These are phyloP conservation scores for Gymnocypris eckloni DNA, from an alignment of 2,797 vertebrate genomes.

Conservation along the genomic window DNA sequence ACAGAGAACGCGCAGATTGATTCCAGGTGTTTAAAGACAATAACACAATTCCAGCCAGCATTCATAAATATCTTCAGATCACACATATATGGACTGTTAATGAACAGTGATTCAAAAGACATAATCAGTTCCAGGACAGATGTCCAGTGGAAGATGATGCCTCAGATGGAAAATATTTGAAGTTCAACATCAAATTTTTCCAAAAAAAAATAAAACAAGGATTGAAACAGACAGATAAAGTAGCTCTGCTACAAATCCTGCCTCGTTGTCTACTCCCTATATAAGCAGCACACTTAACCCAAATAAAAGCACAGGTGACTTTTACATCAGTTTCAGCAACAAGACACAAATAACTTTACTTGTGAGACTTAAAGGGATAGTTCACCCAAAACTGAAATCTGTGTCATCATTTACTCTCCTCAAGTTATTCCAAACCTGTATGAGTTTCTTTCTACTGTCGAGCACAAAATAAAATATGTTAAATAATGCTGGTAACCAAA, in stretches of 20 bases:
- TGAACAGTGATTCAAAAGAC: background rate
- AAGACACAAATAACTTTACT: background rate
- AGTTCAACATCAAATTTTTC: background rate
- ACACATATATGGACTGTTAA: background rate
- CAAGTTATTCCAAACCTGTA: background rate
- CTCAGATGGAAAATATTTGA: slow-evolving; percentile 19
- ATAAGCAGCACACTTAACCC: background rate
- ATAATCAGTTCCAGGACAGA: slow-evolving; percentile 24
- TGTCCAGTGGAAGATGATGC: slow-evolving; percentile 12
- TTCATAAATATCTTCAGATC: slow-evolving; percentile 15
- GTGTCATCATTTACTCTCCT: background rate
- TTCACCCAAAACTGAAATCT: background rate
- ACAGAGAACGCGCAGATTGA: background rate
- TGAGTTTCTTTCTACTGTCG: background rate
- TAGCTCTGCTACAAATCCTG: background rate
- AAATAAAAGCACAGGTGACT: background rate
- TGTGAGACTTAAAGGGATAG: background rate
- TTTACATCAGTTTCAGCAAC: background rate
- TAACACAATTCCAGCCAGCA: slow-evolving; percentile 33
- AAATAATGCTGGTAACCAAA: background rate
- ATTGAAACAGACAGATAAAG: background rate
- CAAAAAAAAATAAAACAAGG: background rate
- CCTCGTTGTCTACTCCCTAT: background rate
- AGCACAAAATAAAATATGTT: background rate
- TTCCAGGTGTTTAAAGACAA: slow-evolving; percentile 44